phyloP scores from a whole-genome alignment of 2,888 invertebrate genomes.

The Agrochola lota region DNA sequence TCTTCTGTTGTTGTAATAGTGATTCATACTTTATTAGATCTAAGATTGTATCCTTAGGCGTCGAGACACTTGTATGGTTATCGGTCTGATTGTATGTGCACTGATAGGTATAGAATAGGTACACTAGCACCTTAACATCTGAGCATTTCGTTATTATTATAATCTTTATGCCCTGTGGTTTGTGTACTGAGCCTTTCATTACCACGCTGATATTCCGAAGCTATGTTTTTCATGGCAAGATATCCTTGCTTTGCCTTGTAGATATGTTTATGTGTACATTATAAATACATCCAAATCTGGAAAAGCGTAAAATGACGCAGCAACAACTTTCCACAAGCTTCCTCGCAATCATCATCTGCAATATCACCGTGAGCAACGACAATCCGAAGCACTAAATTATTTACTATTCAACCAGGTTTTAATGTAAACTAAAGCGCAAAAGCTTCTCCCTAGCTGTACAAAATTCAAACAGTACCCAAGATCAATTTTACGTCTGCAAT shows the following conservation, averaged over 20 bases:
- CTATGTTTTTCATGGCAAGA: not conserved
- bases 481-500: slow-evolving; percentile 49
- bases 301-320: not conserved
- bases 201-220: not conserved
- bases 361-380: slow-evolving; percentile 1
- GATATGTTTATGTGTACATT: not conserved
- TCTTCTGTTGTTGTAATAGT: slow-evolving; percentile 26
- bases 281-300: not conserved
- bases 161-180: not conserved
- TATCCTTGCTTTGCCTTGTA: not conserved
- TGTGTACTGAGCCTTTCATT: not conserved
- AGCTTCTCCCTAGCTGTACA: slow-evolving; percentile 31
- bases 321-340: not conserved
- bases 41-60: slow-evolving; percentile 24
- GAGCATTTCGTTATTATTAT: slow-evolving; percentile 5
- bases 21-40: slow-evolving; percentile 37
- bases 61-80: slow-evolving; percentile 46
- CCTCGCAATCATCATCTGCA: not conserved
- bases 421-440: slow-evolving; percentile 30
- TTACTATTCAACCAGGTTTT: slow-evolving; percentile 10
- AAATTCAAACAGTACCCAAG: slow-evolving; percentile 41
- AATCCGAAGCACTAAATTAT: slow-evolving; percentile 28
- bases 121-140: slow-evolving; percentile 12
- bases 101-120: slow-evolving; percentile 20
- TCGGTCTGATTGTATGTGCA: slow-evolving; percentile 24